These are phyloP conservation scores for Dryobota labecula DNA, from an alignment of 2,888 invertebrate genomes.

Conservation along the genomic window DNA sequence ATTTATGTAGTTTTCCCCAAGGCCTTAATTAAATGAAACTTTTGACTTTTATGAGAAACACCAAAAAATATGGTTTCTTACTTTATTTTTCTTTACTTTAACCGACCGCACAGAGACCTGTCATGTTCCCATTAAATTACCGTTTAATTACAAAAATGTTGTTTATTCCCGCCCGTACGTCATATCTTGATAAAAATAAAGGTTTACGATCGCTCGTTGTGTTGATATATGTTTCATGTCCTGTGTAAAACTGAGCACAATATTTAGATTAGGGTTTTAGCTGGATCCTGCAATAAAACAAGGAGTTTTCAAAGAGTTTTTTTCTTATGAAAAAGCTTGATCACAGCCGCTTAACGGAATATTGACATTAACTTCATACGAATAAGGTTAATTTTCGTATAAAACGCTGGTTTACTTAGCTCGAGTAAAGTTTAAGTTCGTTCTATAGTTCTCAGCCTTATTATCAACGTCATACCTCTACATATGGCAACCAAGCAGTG, in stretches of 20 bases:
- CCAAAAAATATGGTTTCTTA: background rate
- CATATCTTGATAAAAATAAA: conserved; percentile 52
- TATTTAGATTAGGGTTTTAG: conserved; percentile 7
- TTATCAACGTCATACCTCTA: background rate
- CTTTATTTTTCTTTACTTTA: background rate
- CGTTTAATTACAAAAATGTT: conserved; percentile 52
- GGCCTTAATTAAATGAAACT: too few relatives aligned
- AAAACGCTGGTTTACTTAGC: background rate
- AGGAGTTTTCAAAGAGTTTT: background rate
- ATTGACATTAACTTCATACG: background rate
- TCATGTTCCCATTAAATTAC: conserved; percentile 27
- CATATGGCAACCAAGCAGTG: too few relatives aligned
- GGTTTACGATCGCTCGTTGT: conserved; percentile 36
- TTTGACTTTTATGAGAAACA: background rate
- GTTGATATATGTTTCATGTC: conserved; percentile 46
- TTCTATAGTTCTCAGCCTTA: background rate
- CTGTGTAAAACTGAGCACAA: conserved; percentile 21
- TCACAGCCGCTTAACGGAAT: background rate
- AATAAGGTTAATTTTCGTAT: background rate
- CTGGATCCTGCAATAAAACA: background rate
- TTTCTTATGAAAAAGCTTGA: too few relatives aligned
- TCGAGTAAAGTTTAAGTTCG: too few relatives aligned
- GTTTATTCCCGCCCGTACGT: conserved; percentile 42
- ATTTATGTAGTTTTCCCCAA: background rate
- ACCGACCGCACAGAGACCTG: background rate